Conservation (phyloP, 1,140 invertebrate species). For the Drusus annulatus region DNA sequence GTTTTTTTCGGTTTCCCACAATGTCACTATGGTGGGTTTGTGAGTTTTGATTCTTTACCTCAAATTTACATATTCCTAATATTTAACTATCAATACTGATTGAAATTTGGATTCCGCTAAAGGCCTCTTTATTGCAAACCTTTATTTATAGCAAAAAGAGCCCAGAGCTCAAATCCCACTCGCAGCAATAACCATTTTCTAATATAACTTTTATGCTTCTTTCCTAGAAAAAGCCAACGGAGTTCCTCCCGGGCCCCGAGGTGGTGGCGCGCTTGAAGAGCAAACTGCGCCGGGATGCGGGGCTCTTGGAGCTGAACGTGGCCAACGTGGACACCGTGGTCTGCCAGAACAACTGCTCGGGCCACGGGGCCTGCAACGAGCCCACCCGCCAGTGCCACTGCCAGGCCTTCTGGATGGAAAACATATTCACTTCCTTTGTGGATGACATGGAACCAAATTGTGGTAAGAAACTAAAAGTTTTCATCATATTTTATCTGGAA, state of each 20-base stretch:
- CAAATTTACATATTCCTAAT: too few relatives aligned
- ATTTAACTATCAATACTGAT: too few relatives aligned
- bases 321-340: conserved; percentile 84
- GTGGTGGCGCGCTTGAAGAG: conserved; percentile 77
- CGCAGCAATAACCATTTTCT: too few relatives aligned
- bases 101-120: too few relatives aligned
- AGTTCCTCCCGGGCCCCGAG: conserved; percentile 70
- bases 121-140: too few relatives aligned
- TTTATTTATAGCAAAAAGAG: too few relatives aligned
- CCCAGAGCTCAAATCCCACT: too few relatives aligned
- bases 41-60: too few relatives aligned
- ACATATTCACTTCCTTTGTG: conserved; percentile 69
- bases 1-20: too few relatives aligned
- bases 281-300: conserved; percentile 79
- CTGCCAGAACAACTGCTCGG: conserved; percentile 95
- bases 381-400: conserved; percentile 88
- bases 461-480: conserved; percentile 62
- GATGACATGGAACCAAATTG: conserved; percentile 72
- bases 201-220: neutral
- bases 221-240: conserved; percentile 66
- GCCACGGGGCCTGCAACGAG: conserved; percentile 91
- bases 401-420: conserved; percentile 97
- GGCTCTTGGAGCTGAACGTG: conserved; percentile 83
- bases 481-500: conserved; percentile 1
- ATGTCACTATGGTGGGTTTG: too few relatives aligned